Evolutionary conservation across 2,113 vertebrate genomes (phyloP), one percentile per base, ranked within the genome.

Genomic region (Perognathus longimembris): DNA sequence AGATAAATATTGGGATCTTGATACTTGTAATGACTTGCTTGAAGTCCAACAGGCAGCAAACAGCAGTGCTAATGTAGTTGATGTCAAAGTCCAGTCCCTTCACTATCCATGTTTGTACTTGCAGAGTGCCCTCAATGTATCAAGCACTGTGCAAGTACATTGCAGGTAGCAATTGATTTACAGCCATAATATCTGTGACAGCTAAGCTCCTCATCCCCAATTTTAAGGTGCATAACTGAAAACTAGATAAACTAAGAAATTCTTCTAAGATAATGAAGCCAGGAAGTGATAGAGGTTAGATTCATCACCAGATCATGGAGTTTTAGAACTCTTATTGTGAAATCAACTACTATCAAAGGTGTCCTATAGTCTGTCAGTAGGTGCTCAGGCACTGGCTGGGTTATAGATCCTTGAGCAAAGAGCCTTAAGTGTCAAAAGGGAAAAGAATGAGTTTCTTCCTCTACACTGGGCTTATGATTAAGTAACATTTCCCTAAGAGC

Each of bases 191-290:
- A 36, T 66, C 3, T 15, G 3, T 61, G 3, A 61, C 6, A 21
- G 1, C 14, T 70, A 2, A 45, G 45, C 9, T 45, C 45, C 45
- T 85, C 34, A n/a, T 80, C 67, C 9, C 54, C 50, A 20, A 36
- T 74, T 69, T 90, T 67, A 94, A 90, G 61, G 67, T 57, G 71
- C 87, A 17, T 11, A 18, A 8, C 38, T 15, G 50, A 78, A 85
- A 32, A 24, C 24, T 40, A 82, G 61, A 38, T 26, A 66, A 24
- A 30, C n/a, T 77, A 77, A 85, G 82, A 79, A 87, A 45, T 9
- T 40, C n/a, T 21, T 50, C 45, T 45, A 21, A 26, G 7, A 24
- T 75, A 59, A 50, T 0, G 4, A 4, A 64, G 38, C n/a, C 77
- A 50, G 21, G 6, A 77, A 76, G 21, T 36, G 22, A 85, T 22